Evolutionary conservation across 1,140 invertebrate genomes (phyloP).

Genomic region (Papilio polyxenes): DNA sequence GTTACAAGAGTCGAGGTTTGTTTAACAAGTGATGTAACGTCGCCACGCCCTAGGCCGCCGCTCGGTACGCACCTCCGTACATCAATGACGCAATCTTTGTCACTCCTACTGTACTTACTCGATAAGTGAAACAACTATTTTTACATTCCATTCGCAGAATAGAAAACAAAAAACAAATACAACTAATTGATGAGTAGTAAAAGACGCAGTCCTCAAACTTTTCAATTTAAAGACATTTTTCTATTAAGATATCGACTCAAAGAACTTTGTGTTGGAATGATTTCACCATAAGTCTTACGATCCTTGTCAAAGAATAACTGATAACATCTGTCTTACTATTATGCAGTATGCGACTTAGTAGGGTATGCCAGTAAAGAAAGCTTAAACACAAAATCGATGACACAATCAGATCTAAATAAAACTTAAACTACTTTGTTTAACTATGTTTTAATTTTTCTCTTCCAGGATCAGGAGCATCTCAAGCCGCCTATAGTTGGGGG

Average conservation of each 20-base stretch:
- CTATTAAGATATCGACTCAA: background rate
- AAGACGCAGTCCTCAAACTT: too few relatives aligned
- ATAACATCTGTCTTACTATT: too few relatives aligned
- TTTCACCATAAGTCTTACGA: background rate
- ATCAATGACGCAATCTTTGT: slow-evolving; percentile 35
- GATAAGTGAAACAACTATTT: background rate
- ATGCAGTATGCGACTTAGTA: too few relatives aligned
- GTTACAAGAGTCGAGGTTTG: slow-evolving; percentile 27
- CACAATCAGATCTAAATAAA: too few relatives aligned
- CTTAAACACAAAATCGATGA: too few relatives aligned
- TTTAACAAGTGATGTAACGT: slow-evolving; percentile 33
- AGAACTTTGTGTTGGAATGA: background rate
- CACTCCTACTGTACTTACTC: slow-evolving; percentile 21
- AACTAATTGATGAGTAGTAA: too few relatives aligned
- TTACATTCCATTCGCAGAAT: background rate
- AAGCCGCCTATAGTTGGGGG: slow-evolving; percentile 96
- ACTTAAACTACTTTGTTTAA: background rate
- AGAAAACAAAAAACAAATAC: too few relatives aligned
- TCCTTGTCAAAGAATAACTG: background rate
- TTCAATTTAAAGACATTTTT: too few relatives aligned
- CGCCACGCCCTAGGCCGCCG: slow-evolving; percentile 26
- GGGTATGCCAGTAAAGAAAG: too few relatives aligned
- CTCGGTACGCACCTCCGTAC: slow-evolving; percentile 26
- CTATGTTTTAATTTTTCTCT: background rate
- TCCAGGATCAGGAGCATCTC: slow-evolving; percentile 94